phyloP scores from a whole-genome alignment of 2,797 vertebrate species.

The Steatocranus sp. region DNA sequence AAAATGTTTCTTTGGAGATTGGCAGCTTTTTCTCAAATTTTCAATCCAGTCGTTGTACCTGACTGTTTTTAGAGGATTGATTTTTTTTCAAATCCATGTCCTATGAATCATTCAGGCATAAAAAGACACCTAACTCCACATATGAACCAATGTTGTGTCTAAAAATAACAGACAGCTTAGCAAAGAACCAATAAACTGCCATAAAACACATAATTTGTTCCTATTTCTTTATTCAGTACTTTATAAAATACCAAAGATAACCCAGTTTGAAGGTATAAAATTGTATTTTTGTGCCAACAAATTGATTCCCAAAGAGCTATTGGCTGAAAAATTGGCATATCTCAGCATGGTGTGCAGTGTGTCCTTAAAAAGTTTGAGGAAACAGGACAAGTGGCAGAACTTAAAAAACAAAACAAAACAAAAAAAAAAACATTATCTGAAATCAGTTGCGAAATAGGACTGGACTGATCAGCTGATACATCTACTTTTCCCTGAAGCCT shows the following conservation, averaged over 20 bases:
- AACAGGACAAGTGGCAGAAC: neutral
- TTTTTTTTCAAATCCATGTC: neutral
- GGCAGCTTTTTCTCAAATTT: neutral
- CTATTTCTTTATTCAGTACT: neutral
- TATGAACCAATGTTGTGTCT: neutral
- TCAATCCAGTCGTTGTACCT: neutral
- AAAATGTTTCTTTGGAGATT: neutral
- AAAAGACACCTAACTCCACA: neutral
- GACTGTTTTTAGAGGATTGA: neutral
- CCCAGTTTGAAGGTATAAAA: neutral
- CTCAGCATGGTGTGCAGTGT: neutral
- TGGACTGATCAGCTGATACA: neutral
- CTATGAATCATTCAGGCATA: neutral
- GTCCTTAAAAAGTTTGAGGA: neutral
- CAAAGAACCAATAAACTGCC: neutral
- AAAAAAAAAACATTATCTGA: rapidly evolving
- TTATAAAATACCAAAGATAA: neutral
- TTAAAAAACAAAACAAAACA: rapidly evolving
- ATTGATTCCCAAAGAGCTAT: neutral
- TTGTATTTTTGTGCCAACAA: neutral
- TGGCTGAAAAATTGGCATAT: neutral
- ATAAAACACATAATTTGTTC: neutral
- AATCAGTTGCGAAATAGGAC: neutral
- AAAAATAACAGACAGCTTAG: neutral
- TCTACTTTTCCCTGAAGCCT: neutral